Percentiles rank a stretch among this genome's conserved stretches.
These are phyloP conservation scores for Psilopsiagon aurifrons DNA, from an alignment of 2,113 vertebrate genomes.

Conservation along the genomic window DNA sequence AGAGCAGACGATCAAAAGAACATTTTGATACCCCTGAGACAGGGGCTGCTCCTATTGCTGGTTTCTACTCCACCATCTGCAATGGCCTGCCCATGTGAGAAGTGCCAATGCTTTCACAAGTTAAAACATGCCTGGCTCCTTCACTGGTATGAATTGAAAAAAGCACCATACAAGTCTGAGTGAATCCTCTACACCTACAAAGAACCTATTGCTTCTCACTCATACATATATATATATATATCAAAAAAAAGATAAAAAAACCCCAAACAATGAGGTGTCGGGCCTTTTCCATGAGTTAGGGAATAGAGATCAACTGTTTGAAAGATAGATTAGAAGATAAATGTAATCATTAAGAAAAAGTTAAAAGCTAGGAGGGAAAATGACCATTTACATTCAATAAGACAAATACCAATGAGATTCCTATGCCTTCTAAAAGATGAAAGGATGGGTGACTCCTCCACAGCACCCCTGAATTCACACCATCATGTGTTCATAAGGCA, in stretches of 20 bases:
- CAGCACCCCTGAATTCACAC: not conserved
- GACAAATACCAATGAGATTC: not conserved
- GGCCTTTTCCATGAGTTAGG: not conserved
- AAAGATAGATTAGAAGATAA: not conserved
- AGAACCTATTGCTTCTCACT: not conserved
- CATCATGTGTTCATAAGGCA: not conserved
- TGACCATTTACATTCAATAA: not conserved
- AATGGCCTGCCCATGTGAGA: not conserved
- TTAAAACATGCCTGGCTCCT: not conserved
- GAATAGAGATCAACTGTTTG: not conserved
- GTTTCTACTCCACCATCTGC: not conserved
- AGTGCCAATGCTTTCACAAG: not conserved
- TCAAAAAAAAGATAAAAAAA: not conserved
- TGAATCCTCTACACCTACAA: not conserved
- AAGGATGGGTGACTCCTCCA: not conserved
- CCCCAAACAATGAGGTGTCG: fast-evolving
- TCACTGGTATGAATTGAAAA: not conserved
- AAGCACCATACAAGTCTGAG: not conserved
- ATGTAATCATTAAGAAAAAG: not conserved
- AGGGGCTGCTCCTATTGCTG: not conserved
- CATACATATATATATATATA: not conserved
- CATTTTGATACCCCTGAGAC: not conserved
- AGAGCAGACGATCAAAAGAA: not conserved
- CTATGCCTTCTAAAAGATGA: not conserved
- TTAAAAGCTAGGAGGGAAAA: not conserved